These are phyloP conservation scores for Acarapis woodi DNA, from an alignment of 1,140 invertebrate species.

Conservation along the genomic window DNA sequence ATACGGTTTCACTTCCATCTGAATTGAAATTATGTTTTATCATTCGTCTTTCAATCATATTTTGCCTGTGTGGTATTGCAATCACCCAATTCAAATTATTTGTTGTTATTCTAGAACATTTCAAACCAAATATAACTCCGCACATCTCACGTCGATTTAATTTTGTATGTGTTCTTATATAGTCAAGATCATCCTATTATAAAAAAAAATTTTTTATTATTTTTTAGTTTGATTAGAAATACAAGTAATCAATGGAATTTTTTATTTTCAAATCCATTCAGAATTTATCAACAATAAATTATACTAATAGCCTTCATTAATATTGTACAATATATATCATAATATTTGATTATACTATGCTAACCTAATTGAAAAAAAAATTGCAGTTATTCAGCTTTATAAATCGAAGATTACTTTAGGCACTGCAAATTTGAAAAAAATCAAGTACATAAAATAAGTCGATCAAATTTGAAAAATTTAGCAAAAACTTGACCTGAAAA, in stretches of 20 bases:
- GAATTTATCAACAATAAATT: background rate
- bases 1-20: background rate
- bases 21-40: background rate
- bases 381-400: too few species aligned
- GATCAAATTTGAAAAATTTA: too few species aligned
- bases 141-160: slow-evolving; percentile 10
- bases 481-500: too few species aligned
- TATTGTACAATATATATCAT: background rate
- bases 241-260: background rate
- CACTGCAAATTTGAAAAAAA: too few species aligned
- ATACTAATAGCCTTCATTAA: background rate
- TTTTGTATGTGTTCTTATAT: slow-evolving; percentile 9
- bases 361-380: too few species aligned
- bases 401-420: too few species aligned
- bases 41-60: too few species aligned
- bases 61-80: slow-evolving; percentile 3
- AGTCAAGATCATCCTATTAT: slow-evolving; percentile 10
- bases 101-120: slow-evolving; percentile 8
- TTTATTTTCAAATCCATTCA: background rate
- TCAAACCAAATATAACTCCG: slow-evolving; percentile 10
- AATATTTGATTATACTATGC: too few species aligned
- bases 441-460: too few species aligned
- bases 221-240: background rate
- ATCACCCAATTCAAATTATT: slow-evolving; percentile 10
- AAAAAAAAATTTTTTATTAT: background rate